phyloP scores from a whole-genome alignment of 2,888 invertebrate species.

The Cartodere bifasciata region DNA sequence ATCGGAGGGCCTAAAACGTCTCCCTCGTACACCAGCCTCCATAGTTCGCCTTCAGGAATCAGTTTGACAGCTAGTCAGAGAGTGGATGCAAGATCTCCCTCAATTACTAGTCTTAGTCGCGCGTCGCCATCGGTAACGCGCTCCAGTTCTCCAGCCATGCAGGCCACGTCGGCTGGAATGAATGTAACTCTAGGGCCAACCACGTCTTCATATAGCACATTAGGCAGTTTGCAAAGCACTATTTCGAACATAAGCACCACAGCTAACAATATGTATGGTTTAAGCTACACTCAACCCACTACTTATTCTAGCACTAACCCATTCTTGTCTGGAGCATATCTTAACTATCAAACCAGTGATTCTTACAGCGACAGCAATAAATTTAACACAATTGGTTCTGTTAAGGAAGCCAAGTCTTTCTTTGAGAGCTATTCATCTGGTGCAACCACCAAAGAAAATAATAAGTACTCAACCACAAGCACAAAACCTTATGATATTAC shows the following conservation, averaged over 20 bases:
- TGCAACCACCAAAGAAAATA: constrained; percentile 12
- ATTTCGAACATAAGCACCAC: constrained; percentile 29
- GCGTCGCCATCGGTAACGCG: constrained; percentile 36
- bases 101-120: constrained; percentile 29
- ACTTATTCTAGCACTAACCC: constrained; percentile 46
- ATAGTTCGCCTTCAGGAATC: constrained; percentile 24
- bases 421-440: constrained; percentile 26
- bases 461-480: constrained; percentile 24
- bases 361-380: constrained; percentile 26
- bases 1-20: too few species aligned
- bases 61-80: constrained; percentile 33
- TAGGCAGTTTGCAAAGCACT: constrained; percentile 28
- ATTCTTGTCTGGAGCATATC: constrained; percentile 39
- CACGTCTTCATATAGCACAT: constrained; percentile 29
- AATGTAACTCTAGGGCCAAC: constrained; percentile 42
- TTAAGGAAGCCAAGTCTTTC: constrained; percentile 25
- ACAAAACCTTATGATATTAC: too few species aligned
- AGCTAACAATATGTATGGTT: constrained; percentile 25
- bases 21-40: constrained; percentile 29
- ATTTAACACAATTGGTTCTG: constrained; percentile 31
- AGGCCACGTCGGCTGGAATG: constrained; percentile 47
- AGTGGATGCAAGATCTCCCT: constrained; percentile 29
- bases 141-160: constrained; percentile 35
- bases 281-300: constrained; percentile 25
- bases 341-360: constrained; percentile 30